These are phyloP conservation scores for Crepidodera aurea DNA, from an alignment of 2,888 invertebrate genomes.

Conservation along the genomic window DNA sequence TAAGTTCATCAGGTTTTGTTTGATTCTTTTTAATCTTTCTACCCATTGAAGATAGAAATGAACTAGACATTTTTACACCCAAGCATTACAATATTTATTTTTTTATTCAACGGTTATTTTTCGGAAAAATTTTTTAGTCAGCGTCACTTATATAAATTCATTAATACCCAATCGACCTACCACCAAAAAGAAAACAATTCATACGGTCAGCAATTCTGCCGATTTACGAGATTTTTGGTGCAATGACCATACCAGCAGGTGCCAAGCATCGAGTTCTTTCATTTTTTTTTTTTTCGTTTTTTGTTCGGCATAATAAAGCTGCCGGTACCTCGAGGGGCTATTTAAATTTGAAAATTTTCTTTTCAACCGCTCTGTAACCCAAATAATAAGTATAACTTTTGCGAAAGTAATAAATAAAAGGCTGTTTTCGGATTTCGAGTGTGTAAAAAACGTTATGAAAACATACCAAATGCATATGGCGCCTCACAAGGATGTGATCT, in stretches of 20 bases:
- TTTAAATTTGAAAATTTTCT: neutral
- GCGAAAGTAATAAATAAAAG: neutral
- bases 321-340: neutral
- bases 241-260: neutral
- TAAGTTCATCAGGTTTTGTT: too few species aligned
- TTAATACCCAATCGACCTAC: too few species aligned
- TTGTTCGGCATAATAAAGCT: neutral
- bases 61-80: too few species aligned
- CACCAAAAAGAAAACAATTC: neutral
- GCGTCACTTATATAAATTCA: too few species aligned
- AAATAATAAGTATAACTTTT: neutral
- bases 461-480: too few species aligned
- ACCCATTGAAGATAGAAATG: too few species aligned
- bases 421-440: neutral
- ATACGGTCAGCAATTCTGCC: neutral
- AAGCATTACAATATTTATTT: too few species aligned
- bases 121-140: too few species aligned
- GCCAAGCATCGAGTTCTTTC: neutral
- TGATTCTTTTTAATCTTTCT: too few species aligned
- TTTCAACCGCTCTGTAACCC: neutral
- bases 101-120: too few species aligned
- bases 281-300: neutral
- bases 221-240: neutral
- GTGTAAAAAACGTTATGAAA: too few species aligned
- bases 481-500: too few species aligned